Conservation (phyloP, 2,113 vertebrate genomes). For the Nycticebus coucang region DNA sequence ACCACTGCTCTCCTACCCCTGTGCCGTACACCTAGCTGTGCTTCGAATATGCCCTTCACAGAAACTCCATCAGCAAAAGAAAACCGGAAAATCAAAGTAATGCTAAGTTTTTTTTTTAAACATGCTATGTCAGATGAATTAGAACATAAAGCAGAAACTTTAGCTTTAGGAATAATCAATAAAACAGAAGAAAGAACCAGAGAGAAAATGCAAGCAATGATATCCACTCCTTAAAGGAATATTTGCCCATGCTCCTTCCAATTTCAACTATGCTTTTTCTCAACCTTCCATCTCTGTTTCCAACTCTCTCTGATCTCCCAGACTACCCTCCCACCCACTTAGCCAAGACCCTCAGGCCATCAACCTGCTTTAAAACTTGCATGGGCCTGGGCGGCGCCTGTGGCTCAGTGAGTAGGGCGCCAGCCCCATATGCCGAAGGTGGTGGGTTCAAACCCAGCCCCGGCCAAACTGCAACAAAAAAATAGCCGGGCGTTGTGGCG, state of each 20-base stretch:
- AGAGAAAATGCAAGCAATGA: conserved; percentile 45
- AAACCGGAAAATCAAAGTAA: conserved; percentile 69
- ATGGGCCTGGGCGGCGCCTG: too few species aligned
- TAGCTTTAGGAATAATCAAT: conserved; percentile 69
- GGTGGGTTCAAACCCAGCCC: too few species aligned
- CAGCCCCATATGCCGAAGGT: too few species aligned
- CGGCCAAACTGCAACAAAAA: too few species aligned
- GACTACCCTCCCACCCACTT: background rate
- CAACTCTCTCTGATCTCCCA: conserved; percentile 5
- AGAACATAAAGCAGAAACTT: conserved; percentile 50
- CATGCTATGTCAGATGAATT: conserved; percentile 53
- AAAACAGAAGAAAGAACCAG: conserved; percentile 27
- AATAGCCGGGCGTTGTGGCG: too few species aligned
- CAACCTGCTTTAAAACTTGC: background rate
- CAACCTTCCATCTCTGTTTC: background rate
- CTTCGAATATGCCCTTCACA: conserved; percentile 54
- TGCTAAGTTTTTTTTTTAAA: conserved; percentile 45
- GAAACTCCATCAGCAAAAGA: conserved; percentile 72
- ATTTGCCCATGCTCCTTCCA: background rate
- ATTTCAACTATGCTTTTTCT: background rate
- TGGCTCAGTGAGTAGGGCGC: too few species aligned
- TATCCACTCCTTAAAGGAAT: conserved; percentile 50
- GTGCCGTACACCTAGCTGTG: background rate
- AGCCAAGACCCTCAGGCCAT: background rate
- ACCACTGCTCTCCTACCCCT: background rate